Percentiles rank a stretch among this genome's conserved stretches.
Evolutionary conservation across 1,140 invertebrate genomes (phyloP).

Genomic region (Alviniconcha marisindica): DNA sequence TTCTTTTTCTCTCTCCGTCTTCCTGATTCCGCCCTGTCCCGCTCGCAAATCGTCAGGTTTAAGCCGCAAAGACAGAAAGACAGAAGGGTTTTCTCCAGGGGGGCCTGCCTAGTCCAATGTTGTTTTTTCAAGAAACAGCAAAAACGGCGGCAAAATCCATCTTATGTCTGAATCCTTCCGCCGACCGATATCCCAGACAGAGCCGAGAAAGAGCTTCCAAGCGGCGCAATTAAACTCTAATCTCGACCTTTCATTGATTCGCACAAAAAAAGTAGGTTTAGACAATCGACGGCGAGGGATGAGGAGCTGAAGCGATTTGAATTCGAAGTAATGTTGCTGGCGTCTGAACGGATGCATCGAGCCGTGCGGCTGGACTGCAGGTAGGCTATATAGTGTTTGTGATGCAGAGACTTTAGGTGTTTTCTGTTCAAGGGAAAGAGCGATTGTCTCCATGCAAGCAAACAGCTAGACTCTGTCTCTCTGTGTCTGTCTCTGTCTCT

Average conservation of each 20-base stretch:
- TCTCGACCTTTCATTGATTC: not conserved
- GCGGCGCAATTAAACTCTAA: not conserved
- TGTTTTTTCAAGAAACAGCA: conserved; percentile 34
- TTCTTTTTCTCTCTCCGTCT: not conserved
- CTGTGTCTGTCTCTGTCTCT: no score
- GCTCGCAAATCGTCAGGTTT: not conserved
- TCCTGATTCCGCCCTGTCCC: conserved; percentile 6
- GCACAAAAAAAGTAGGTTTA: no score
- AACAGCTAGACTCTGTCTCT: no score
- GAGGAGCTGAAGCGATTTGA: no score
- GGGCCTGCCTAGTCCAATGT: not conserved
- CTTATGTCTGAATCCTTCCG: conserved; percentile 25
- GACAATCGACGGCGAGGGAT: no score
- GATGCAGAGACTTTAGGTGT: no score
- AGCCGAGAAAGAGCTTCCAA: not conserved
- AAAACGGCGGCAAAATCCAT: conserved; percentile 13
- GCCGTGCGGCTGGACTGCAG: no score
- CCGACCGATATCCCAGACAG: not conserved
- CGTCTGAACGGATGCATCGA: no score
- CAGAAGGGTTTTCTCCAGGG: conserved; percentile 25
- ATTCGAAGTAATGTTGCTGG: no score
- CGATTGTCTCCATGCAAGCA: no score
- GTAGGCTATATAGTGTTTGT: no score
- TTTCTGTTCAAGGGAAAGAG: no score
- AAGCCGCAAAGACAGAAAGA: conserved; percentile 14